phyloP scores from a whole-genome alignment of 2,888 invertebrate species.

The Eubasilissa splendida region DNA sequence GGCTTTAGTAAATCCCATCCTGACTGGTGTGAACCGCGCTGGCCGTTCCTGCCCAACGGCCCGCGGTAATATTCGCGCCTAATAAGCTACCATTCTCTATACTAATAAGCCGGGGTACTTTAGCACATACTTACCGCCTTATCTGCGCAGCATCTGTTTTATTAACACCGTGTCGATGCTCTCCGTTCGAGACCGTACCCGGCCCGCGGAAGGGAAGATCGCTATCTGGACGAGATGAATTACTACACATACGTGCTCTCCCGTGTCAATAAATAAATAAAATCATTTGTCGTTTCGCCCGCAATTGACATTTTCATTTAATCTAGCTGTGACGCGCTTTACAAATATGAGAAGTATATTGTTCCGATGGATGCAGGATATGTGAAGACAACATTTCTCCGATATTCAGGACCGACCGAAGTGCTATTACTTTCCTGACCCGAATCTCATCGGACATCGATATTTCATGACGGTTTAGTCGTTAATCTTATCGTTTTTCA shows the following conservation, averaged over 20 bases:
- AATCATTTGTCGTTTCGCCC: too few species aligned
- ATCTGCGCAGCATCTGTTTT: constrained; percentile 41
- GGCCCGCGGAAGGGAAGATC: constrained; percentile 13
- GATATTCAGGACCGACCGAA: too few species aligned
- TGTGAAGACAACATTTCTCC: too few species aligned
- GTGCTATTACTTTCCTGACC: too few species aligned
- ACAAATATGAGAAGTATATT: too few species aligned
- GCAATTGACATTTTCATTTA: too few species aligned
- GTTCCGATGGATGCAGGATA: too few species aligned
- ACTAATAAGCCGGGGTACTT: constrained; percentile 36
- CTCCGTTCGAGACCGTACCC: constrained; percentile 2
- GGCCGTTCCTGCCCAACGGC: constrained; percentile 1
- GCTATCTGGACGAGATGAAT: constrained; percentile 33
- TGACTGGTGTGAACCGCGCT: constrained; percentile 5
- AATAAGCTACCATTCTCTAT: constrained; percentile 39
- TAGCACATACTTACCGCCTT: constrained; percentile 34
- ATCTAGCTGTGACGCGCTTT: too few species aligned
- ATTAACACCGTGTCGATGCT: constrained; percentile 42
- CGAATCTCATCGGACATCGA: too few species aligned
- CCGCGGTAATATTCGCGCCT: constrained; percentile 22
- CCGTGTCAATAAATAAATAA: too few species aligned
- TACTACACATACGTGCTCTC: constrained; percentile 22
- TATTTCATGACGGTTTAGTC: too few species aligned
- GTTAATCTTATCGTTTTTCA: too few species aligned
- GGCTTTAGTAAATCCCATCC: neutral